These are phyloP conservation scores for Eucera pruinosa DNA, from an alignment of 2,888 invertebrate species.

Conservation along the genomic window DNA sequence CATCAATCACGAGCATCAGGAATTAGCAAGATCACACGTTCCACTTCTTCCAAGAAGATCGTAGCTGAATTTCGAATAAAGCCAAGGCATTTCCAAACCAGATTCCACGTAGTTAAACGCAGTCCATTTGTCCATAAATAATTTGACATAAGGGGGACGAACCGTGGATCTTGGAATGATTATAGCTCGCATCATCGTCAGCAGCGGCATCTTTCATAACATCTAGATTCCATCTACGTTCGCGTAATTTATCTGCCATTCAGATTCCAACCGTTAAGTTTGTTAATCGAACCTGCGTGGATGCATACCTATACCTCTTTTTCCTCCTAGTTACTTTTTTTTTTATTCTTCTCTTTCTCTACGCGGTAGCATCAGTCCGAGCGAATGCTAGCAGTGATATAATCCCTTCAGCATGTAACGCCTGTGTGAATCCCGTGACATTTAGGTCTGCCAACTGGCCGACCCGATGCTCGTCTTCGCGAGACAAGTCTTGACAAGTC, in stretches of 20 bases:
- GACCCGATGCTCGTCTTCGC: constrained; percentile 66
- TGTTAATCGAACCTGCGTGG: not conserved
- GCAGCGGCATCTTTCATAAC: constrained; percentile 10
- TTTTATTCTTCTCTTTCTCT: not conserved
- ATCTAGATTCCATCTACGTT: not conserved
- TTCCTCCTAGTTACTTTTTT: not conserved
- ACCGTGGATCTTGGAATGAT: not conserved
- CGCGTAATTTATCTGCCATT: constrained; percentile 14
- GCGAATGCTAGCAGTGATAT: constrained; percentile 73
- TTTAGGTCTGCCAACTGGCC: constrained; percentile 72
- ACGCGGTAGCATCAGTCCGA: constrained; percentile 38
- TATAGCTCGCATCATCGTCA: not conserved
- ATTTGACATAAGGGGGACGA: not conserved
- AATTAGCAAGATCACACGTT: constrained; percentile 5
- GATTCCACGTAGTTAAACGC: not conserved
- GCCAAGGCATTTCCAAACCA: not conserved
- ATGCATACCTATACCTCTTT: not conserved
- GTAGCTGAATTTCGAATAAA: not conserved
- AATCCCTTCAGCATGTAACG: constrained; percentile 74
- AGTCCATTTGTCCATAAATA: not conserved
- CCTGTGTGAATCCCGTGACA: constrained; percentile 82
- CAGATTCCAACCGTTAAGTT: not conserved
- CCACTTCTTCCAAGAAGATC: constrained; percentile 5
- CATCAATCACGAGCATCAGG: not conserved
- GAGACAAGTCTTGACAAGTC: constrained; percentile 57